Conservation (phyloP, 2,113 vertebrate genomes). For the human (Homo sapiens) region DNA sequence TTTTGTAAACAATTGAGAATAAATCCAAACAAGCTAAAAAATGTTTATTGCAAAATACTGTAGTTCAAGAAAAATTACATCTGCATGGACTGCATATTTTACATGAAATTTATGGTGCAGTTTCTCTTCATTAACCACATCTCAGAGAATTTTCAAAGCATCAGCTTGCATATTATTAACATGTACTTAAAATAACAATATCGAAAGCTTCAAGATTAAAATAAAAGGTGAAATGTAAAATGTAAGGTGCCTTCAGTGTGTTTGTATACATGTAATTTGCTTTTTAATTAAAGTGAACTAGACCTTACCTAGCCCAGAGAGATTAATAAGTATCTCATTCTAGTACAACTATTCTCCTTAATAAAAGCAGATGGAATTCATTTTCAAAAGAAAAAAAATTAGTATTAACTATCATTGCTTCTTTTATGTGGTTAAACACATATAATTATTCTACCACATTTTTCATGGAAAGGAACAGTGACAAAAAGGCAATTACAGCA, state of each 20-base stretch:
- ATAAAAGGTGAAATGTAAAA: slow-evolving; percentile 80
- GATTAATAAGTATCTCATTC: slow-evolving; percentile 80
- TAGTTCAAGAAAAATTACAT: slow-evolving; percentile 82
- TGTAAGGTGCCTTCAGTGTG: slow-evolving; percentile 60
- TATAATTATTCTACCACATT: slow-evolving; percentile 48
- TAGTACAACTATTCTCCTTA: slow-evolving; percentile 74
- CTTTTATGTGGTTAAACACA: slow-evolving; percentile 20
- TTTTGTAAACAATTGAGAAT: slow-evolving; percentile 83
- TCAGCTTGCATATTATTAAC: slow-evolving; percentile 85
- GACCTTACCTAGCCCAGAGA: slow-evolving; percentile 81
- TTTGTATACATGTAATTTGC: slow-evolving; percentile 40
- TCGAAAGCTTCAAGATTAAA: slow-evolving; percentile 79
- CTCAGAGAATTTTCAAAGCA: slow-evolving; percentile 83
- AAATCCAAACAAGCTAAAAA: slow-evolving; percentile 84
- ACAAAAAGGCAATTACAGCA: slow-evolving; percentile 33
- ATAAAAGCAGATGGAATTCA: slow-evolving; percentile 78
- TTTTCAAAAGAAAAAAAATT: slow-evolving; percentile 67
- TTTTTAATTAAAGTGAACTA: slow-evolving; percentile 86
- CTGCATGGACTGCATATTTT: slow-evolving; percentile 83
- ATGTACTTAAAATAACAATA: slow-evolving; percentile 85
- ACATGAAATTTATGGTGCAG: slow-evolving; percentile 84
- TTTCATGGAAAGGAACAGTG: slow-evolving; percentile 32
- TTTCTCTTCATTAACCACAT: slow-evolving; percentile 88
- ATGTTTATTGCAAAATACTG: slow-evolving; percentile 82
- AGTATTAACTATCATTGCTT: slow-evolving; percentile 66